A percentile compares a stretch with the other conserved stretches of the same genome.
Conservation (phyloP, 2,113 vertebrate species). For the Arenaria interpres region DNA sequence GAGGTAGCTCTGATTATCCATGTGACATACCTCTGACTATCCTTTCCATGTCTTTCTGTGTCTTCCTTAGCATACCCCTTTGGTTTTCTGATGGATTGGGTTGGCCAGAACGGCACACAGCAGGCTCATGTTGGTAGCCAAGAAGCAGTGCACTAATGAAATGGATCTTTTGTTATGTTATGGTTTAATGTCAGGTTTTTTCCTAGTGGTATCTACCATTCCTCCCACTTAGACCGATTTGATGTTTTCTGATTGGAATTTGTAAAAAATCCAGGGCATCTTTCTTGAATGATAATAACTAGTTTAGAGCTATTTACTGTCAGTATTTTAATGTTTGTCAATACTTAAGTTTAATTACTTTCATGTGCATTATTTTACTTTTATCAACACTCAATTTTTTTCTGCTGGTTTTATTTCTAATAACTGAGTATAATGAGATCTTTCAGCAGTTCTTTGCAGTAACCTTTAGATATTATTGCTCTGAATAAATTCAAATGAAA, state of each 20-base stretch:
- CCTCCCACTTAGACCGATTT: neutral
- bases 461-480: conserved; percentile 11
- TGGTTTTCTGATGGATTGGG: neutral
- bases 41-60: neutral
- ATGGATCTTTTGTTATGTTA: neutral
- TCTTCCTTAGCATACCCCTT: neutral
- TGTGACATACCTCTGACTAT: neutral
- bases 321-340: neutral
- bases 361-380: neutral
- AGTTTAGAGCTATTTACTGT: neutral
- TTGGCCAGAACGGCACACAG: neutral
- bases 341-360: neutral
- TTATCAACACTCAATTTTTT: neutral
- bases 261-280: neutral
- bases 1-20: neutral
- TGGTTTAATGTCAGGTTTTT: neutral
- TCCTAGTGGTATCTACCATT: neutral
- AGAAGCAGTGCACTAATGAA: neutral
- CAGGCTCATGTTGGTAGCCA: neutral
- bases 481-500: neutral
- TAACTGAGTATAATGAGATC: neutral
- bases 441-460: neutral
- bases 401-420: neutral
- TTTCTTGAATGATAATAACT: neutral
- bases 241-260: neutral